Percentiles rank a stretch among this genome's conserved stretches.
phyloP scores from a whole-genome alignment of 2,113 vertebrate genomes.

The Stictonetta naevosa region DNA sequence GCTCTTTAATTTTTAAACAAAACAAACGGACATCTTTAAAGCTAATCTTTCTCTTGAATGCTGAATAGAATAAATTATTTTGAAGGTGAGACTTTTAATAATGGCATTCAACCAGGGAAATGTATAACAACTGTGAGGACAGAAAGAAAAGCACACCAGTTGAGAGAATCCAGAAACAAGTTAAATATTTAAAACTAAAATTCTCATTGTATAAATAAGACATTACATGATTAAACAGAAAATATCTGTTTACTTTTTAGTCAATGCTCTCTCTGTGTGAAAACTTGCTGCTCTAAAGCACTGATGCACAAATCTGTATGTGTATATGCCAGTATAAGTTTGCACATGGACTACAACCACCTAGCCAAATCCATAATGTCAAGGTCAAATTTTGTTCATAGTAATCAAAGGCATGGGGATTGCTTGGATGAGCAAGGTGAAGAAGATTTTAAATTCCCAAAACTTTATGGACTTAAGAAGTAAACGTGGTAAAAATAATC shows the following conservation, averaged over 20 bases:
- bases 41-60: background rate
- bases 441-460: background rate
- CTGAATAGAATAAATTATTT: conserved; percentile 8
- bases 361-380: background rate
- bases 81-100: background rate
- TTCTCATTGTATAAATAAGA: conserved; percentile 34
- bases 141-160: background rate
- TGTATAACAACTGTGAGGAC: conserved; percentile 1
- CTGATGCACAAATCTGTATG: background rate
- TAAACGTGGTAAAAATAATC: background rate
- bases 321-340: background rate
- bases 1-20: background rate
- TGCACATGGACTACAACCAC: background rate
- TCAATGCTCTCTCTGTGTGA: background rate
- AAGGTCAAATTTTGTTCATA: background rate
- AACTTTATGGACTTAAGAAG: rapidly evolving
- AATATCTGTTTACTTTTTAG: conserved; percentile 31
- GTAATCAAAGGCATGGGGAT: background rate
- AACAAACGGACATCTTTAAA: background rate
- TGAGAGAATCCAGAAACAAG: conserved; percentile 45
- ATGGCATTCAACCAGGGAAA: background rate
- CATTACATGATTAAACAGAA: conserved; percentile 36
- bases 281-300: background rate
- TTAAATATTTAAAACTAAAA: conserved; percentile 68
- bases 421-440: background rate